Conservation (phyloP, 2,113 vertebrate species). For the Heteronetta atricapilla region DNA sequence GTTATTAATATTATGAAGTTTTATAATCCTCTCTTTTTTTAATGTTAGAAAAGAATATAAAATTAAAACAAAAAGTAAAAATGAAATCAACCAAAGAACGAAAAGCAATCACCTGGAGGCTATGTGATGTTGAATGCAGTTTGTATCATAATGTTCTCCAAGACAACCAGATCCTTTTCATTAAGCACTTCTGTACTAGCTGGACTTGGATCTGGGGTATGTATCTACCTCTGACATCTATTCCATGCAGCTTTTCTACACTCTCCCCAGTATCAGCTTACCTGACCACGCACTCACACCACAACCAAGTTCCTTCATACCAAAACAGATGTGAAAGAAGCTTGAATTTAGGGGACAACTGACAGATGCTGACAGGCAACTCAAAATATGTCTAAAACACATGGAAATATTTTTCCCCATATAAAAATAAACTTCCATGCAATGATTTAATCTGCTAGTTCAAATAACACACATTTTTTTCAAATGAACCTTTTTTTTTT, state of each 20-base stretch:
- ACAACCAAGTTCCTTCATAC: neutral
- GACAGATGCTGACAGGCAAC: neutral
- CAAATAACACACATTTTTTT: neutral
- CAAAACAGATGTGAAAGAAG: neutral
- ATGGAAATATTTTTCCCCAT: neutral
- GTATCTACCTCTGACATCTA: neutral
- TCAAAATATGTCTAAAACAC: neutral
- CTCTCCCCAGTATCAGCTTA: neutral
- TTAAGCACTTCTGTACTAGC: neutral
- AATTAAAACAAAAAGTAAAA: neutral
- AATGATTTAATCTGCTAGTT: neutral
- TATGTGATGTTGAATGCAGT: neutral
- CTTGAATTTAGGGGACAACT: neutral
- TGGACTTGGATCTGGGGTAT: neutral
- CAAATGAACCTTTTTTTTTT: neutral
- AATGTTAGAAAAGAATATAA: neutral
- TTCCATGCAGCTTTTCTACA: neutral
- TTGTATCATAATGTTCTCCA: neutral
- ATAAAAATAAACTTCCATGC: neutral
- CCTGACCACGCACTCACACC: fast-evolving
- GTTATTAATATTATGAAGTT: neutral
- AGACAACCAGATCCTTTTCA: neutral
- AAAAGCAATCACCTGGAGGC: neutral
- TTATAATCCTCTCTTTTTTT: neutral
- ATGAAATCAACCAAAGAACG: neutral